phyloP scores from a whole-genome alignment of 2,888 invertebrate genomes.

The Lochmaea capreae region DNA sequence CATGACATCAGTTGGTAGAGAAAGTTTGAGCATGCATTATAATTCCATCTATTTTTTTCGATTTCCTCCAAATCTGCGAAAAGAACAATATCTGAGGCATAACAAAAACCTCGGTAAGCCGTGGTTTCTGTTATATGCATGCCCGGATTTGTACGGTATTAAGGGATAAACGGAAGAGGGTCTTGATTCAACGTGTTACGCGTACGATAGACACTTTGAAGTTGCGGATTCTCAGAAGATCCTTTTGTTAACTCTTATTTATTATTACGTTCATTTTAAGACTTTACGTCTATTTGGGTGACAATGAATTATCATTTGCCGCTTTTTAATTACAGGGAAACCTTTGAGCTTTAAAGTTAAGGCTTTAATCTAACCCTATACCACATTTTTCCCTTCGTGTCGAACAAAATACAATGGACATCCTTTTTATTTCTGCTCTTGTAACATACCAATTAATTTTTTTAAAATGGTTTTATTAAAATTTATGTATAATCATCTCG shows the following conservation, averaged over 20 bases:
- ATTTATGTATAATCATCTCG: slow-evolving; percentile 36
- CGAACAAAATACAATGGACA: slow-evolving; percentile 37
- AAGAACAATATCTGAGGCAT: slow-evolving; percentile 61
- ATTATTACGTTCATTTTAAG: slow-evolving; percentile 65
- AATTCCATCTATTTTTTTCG: slow-evolving; percentile 49
- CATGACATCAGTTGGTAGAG: slow-evolving; percentile 12
- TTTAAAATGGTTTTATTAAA: slow-evolving; percentile 39
- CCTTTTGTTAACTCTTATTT: slow-evolving; percentile 66
- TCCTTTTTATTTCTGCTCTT: slow-evolving; percentile 31
- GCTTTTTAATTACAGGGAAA: slow-evolving; percentile 65
- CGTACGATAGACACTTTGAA: slow-evolving; percentile 61
- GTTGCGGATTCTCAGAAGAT: slow-evolving; percentile 63
- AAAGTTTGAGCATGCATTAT: slow-evolving; percentile 48
- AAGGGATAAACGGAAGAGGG: slow-evolving; percentile 63
- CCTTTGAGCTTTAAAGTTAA: slow-evolving; percentile 60
- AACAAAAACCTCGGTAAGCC: slow-evolving; percentile 62
- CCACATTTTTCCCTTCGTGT: slow-evolving; percentile 41
- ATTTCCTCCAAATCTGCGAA: slow-evolving; percentile 58
- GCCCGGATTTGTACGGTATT: slow-evolving; percentile 64
- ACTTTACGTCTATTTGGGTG: slow-evolving; percentile 60
- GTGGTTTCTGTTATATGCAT: slow-evolving; percentile 62
- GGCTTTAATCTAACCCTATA: slow-evolving; percentile 53
- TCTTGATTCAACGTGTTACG: slow-evolving; percentile 60
- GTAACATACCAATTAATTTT: slow-evolving; percentile 39
- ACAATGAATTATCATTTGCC: slow-evolving; percentile 65